Conservation (phyloP, 35 echinoderm and acorn worm species). For the Amphiura filiformis region DNA sequence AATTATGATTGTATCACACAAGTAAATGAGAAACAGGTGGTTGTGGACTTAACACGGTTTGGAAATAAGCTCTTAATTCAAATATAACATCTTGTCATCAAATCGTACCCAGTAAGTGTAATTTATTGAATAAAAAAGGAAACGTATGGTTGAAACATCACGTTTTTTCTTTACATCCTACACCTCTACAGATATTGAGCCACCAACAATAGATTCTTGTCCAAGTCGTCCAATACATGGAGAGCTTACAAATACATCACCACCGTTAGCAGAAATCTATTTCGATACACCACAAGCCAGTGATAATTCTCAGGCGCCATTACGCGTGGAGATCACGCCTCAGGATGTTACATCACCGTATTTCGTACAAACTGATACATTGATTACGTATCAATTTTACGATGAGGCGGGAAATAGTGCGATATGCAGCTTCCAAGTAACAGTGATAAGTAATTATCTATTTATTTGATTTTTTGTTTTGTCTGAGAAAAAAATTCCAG, state of each 20-base stretch:
- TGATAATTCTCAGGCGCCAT: background rate
- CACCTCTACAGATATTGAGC: background rate
- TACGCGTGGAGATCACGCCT: background rate
- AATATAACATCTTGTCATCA: background rate
- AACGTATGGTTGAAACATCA: too few relatives aligned
- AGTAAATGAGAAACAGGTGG: too few relatives aligned
- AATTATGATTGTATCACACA: too few relatives aligned
- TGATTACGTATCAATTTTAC: background rate
- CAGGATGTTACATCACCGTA: slow-evolving; percentile 6
- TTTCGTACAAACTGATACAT: slow-evolving; percentile 1
- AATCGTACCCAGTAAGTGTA: background rate
- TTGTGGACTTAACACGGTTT: too few relatives aligned
- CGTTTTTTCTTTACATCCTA: background rate
- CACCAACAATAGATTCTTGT: background rate
- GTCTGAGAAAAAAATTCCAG: too few relatives aligned
- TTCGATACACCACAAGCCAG: slow-evolving; percentile 5
- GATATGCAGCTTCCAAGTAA: background rate
- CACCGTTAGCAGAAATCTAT: background rate
- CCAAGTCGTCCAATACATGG: background rate
- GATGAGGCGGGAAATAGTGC: slow-evolving; percentile 3
- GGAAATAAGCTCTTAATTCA: background rate
- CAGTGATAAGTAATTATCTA: slow-evolving; percentile 14
- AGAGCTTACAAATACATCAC: too few relatives aligned
- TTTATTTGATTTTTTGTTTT: too few relatives aligned
- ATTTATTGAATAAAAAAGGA: background rate